A percentile compares a stretch with the other conserved stretches of the same genome.
These are phyloP conservation scores for Chaetophractus vellerosus DNA, from an alignment of 2,797 vertebrate species.

Conservation along the genomic window DNA sequence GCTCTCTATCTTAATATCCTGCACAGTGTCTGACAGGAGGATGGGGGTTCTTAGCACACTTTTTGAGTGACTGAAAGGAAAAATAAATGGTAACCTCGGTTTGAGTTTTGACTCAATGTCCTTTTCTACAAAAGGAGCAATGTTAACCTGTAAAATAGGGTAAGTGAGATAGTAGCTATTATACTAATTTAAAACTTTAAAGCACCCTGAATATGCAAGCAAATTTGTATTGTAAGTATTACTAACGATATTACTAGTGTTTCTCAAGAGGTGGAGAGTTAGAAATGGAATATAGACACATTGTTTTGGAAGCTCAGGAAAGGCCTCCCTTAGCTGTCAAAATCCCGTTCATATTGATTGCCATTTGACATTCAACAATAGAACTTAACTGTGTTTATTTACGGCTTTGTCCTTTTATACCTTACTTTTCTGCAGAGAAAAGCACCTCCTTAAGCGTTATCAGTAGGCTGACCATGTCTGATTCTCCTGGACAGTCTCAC, in stretches of 20 bases:
- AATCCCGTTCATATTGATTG: neutral
- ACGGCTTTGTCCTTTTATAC: neutral
- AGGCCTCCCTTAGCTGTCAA: neutral
- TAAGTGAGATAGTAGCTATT: neutral
- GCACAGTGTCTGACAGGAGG: neutral
- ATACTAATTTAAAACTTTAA: neutral
- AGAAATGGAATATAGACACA: neutral
- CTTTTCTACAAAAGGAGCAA: neutral
- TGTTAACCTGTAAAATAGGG: neutral
- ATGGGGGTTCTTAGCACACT: neutral
- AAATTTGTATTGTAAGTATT: slow-evolving; percentile 13
- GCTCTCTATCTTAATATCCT: neutral
- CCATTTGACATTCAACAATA: slow-evolving; percentile 39
- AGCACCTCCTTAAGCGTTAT: neutral
- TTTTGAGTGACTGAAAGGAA: neutral
- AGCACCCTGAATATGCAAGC: neutral
- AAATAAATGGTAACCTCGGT: neutral
- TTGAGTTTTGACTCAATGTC: neutral
- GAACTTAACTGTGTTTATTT: neutral
- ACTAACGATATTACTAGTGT: neutral
- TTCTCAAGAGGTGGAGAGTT: neutral
- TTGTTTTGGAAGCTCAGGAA: neutral
- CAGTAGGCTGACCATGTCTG: neutral
- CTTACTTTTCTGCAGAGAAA: neutral
- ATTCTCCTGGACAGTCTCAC: neutral